Base-by-base conservation (phyloP, 2,113 vertebrate genomes). In the Cyanoramphus novaezelandiae region DNA sequence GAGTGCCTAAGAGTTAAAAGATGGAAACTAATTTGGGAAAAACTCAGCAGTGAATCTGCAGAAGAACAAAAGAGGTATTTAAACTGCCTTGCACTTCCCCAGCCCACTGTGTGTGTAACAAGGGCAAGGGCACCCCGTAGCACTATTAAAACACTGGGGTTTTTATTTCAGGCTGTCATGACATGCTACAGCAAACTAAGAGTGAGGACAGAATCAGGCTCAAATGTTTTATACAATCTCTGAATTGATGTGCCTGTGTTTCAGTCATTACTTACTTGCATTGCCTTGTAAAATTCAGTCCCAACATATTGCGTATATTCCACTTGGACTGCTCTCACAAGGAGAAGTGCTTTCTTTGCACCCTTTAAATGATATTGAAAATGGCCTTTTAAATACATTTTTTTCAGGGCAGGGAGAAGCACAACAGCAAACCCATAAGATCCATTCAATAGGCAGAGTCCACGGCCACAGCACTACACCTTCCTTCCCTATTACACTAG, bases 401-500 rank as follows among this genome's bases (percentile, higher is more conserved):
- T n/a, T 71, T 84, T 88, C 17, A 70, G 27, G 27, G 15, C 17
- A 50, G 4, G 12, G 13, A 74, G 12, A 10, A 90, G 23, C 21
- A 69, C 55, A 41, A 60, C 29, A 43, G 18, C 8, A 79, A 85
- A 69, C 3, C 14, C 1, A 1, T 6, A 50, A 6, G 33, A 64
- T 37, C 7, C 10, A 28, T 11, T 67, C 11, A 20, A 20, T 6
- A 80, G 35, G 29, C 55, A 71, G 43, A 69, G 18, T 6, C n/a
- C 24, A 65, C 0, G 0, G 28, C 6, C 6, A 4, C 88, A 80
- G 28, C 17, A 25, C 20, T 50, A 2, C 1, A 0, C 13, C 24
- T 68, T 85, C 31, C 33, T 93, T 77, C 47, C 17, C 25, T 52
- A 41, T 3, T 33, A 65, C 17, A 15, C 65, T 52, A 65, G 19